Evolutionary conservation across 1,140 invertebrate genomes (phyloP).

Genomic region (Drosophila pallidifrons): DNA sequence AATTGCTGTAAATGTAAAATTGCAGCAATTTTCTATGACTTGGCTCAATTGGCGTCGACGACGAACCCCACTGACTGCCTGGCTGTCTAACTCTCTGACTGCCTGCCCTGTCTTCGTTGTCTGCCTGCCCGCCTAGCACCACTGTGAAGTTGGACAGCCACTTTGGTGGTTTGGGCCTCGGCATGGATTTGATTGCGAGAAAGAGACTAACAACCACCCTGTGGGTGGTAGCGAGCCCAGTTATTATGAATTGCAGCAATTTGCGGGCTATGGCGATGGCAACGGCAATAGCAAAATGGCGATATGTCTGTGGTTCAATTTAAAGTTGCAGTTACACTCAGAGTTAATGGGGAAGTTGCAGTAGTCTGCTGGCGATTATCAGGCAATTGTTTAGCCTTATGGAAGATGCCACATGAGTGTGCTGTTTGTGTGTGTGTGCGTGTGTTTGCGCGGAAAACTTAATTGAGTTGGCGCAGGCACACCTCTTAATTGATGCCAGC

Average conservation of each 20-base stretch:
- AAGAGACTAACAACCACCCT: constrained; percentile 67
- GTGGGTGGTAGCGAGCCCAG: constrained; percentile 77
- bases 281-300: constrained; percentile 46
- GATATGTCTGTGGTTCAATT: constrained; percentile 21
- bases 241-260: constrained; percentile 81
- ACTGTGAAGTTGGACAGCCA: constrained; percentile 34
- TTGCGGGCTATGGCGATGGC: constrained; percentile 34
- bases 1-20: constrained; percentile 83
- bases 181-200: constrained; percentile 47
- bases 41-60: constrained; percentile 71
- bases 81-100: constrained; percentile 14
- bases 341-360: constrained; percentile 13
- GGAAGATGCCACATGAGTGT: constrained; percentile 52
- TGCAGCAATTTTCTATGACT: constrained; percentile 82
- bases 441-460: constrained; percentile 46
- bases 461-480: constrained; percentile 69
- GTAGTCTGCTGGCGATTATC: constrained; percentile 44
- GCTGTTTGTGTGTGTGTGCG: constrained; percentile 18
- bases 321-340: constrained; percentile 5
- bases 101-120: not conserved
- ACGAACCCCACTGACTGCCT: constrained; percentile 48
- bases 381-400: constrained; percentile 56
- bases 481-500: constrained; percentile 71
- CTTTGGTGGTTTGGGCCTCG: constrained; percentile 48
- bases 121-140: not conserved